Conservation (phyloP, 2,888 invertebrate species). For the Gonocerus acuteangulatus region DNA sequence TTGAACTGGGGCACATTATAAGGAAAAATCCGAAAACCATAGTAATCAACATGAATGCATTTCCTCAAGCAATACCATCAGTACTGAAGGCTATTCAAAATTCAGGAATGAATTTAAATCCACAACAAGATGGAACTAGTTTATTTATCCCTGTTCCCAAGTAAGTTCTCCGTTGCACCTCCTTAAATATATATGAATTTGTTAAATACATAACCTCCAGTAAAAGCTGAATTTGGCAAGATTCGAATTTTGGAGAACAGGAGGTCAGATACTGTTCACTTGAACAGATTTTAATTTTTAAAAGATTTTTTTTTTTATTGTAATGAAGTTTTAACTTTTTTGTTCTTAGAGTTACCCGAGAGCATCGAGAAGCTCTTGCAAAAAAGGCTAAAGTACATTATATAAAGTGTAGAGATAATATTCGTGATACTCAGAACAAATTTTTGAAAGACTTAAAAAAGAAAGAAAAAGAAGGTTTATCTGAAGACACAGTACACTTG, state of each 20-base stretch:
- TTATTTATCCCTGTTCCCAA: slow-evolving; percentile 83
- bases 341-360: slow-evolving; percentile 68
- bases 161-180: slow-evolving; percentile 47
- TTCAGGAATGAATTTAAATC: slow-evolving; percentile 85
- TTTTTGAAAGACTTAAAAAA: slow-evolving; percentile 63
- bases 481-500: slow-evolving; percentile 60
- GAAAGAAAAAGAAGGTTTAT: slow-evolving; percentile 57
- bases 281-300: too few relatives aligned
- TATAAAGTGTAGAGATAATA: slow-evolving; percentile 66
- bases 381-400: slow-evolving; percentile 79
- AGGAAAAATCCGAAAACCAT: slow-evolving; percentile 80
- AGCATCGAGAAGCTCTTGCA: slow-evolving; percentile 79
- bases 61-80: slow-evolving; percentile 78
- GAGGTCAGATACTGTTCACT: too few relatives aligned
- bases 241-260: too few relatives aligned
- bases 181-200: not conserved
- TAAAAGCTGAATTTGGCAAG: not conserved
- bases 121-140: slow-evolving; percentile 89
- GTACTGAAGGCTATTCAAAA: slow-evolving; percentile 65
- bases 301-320: slow-evolving; percentile 34
- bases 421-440: slow-evolving; percentile 68
- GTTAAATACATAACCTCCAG: not conserved
- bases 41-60: slow-evolving; percentile 71
- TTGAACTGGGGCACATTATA: slow-evolving; percentile 80
- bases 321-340: slow-evolving; percentile 17